Percentiles rank a stretch among this genome's conserved stretches.
These are phyloP conservation scores for Xiphorhynchus erythropygius DNA, from an alignment of 2,797 vertebrate species.

Conservation along the genomic window DNA sequence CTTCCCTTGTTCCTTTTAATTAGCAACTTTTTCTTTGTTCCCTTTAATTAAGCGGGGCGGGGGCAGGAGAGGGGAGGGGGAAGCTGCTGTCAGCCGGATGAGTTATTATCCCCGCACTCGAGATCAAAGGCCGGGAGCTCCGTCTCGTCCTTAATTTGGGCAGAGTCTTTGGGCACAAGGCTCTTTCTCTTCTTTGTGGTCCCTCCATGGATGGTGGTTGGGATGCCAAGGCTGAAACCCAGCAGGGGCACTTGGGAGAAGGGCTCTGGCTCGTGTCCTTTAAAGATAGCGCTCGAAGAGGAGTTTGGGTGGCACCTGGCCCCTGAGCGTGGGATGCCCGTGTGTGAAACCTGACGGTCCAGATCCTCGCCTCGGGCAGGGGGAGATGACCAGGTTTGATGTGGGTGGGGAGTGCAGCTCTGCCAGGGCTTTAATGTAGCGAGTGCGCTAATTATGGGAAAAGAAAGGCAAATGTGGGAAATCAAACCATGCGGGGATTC, in stretches of 20 bases:
- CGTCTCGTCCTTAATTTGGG: background rate
- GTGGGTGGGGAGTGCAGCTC: background rate
- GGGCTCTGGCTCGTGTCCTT: background rate
- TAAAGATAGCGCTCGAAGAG: background rate
- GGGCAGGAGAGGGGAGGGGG: conserved; percentile 9
- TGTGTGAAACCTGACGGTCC: background rate
- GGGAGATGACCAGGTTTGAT: background rate
- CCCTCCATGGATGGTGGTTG: fast-evolving
- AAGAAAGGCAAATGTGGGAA: background rate
- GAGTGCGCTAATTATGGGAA: background rate
- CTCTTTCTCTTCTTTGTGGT: background rate
- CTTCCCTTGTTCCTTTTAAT: conserved; percentile 58
- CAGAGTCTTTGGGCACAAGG: background rate
- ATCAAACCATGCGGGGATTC: background rate
- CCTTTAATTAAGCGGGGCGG: conserved; percentile 56
- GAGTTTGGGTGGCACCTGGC: background rate
- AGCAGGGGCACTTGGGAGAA: background rate
- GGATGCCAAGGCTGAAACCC: background rate
- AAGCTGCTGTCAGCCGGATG: conserved; percentile 35
- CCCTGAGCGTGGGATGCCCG: fast-evolving
- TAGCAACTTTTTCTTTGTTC: conserved; percentile 61
- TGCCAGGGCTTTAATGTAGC: background rate
- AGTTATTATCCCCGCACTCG: background rate
- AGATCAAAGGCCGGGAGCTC: conserved; percentile 54
- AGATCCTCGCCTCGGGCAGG: background rate